These are phyloP conservation scores for Leptinotarsa juncta DNA, from an alignment of 2,888 invertebrate species.

Conservation along the genomic window DNA sequence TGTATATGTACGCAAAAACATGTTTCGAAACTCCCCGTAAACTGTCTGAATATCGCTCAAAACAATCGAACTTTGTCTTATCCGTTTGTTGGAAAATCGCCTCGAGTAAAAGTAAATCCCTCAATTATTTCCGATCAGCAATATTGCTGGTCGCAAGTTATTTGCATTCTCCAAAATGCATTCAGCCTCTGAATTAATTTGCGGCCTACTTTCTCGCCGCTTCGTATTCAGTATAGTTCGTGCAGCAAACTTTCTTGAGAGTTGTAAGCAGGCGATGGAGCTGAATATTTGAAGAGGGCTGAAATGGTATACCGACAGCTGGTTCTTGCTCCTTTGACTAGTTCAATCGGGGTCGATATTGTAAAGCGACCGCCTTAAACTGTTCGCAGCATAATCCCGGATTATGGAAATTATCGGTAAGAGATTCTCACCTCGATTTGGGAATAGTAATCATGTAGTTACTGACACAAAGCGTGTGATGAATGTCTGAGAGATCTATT, in stretches of 20 bases:
- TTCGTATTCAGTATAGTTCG: neutral
- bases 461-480: neutral
- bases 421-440: neutral
- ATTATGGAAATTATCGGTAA: neutral
- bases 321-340: conserved; percentile 5
- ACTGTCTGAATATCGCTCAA: no score
- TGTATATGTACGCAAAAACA: no score
- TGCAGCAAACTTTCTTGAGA: neutral
- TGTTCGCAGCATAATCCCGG: neutral
- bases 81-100: no score
- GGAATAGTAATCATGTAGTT: neutral
- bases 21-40: no score
- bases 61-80: no score
- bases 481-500: neutral
- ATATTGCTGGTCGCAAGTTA: neutral
- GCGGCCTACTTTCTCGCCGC: neutral
- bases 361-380: neutral
- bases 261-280: neutral
- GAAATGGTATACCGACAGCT: conserved; percentile 3
- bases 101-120: no score
- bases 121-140: neutral
- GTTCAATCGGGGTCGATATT: neutral
- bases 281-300: conserved; percentile 7
- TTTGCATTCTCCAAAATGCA: neutral
- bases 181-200: neutral